Conservation (phyloP, 2,888 invertebrate genomes). For the Sturmia bella region DNA sequence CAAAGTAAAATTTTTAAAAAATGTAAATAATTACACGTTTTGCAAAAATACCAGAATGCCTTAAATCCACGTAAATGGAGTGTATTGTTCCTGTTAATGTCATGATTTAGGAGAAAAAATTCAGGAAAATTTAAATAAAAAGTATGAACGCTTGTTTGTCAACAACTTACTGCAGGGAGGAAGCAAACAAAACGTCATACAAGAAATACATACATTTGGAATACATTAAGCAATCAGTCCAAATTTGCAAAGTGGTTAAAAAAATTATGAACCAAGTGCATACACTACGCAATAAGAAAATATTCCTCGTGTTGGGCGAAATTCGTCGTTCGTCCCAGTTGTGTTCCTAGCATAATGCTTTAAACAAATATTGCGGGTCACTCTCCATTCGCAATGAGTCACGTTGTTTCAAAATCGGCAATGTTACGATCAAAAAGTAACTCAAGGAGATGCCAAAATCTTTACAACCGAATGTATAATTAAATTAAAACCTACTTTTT, state of each 20-base stretch:
- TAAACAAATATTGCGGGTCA: too few relatives aligned
- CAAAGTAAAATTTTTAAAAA: conserved; percentile 26
- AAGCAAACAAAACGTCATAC: neutral
- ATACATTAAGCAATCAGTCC: conserved; percentile 38
- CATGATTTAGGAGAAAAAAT: conserved; percentile 60
- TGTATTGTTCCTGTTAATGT: conserved; percentile 50
- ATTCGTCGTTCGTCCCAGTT: too few relatives aligned
- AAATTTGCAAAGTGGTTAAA: conserved; percentile 28
- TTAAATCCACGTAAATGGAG: conserved; percentile 46
- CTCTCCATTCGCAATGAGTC: too few relatives aligned
- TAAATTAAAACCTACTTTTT: too few relatives aligned
- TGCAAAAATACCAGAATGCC: conserved; percentile 39
- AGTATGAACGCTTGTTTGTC: neutral
- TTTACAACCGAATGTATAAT: too few relatives aligned
- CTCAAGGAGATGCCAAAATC: too few relatives aligned
- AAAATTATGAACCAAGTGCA: conserved; percentile 12
- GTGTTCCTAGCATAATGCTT: too few relatives aligned
- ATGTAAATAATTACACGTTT: conserved; percentile 50
- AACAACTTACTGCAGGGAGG: conserved; percentile 11
- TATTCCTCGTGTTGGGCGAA: too few relatives aligned
- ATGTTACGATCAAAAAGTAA: too few relatives aligned
- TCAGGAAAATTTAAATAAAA: neutral
- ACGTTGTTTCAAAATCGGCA: too few relatives aligned
- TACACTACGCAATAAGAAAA: neutral
- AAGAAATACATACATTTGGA: conserved; percentile 22